Evolutionary conservation across 2,888 invertebrate genomes (phyloP).

Genomic region (Ceramica pisi): DNA sequence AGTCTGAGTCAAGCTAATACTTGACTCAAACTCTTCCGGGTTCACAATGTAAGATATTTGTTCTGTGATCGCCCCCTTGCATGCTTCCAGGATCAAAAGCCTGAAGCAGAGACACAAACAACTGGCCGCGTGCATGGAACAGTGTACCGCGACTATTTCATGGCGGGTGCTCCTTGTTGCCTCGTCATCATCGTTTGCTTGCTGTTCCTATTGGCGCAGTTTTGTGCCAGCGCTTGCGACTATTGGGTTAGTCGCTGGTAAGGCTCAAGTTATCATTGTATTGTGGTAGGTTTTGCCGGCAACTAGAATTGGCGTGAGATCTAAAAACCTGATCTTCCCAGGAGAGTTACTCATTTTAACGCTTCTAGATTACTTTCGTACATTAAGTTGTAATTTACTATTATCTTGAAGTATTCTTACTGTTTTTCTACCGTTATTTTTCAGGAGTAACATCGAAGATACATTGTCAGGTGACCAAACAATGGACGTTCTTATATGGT

Average conservation of each 20-base stretch:
- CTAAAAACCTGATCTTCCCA: background rate
- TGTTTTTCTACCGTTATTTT: background rate
- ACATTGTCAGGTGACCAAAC: constrained; percentile 83
- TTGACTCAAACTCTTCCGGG: too few relatives aligned
- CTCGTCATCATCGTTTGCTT: constrained; percentile 76
- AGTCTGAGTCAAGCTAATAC: too few relatives aligned
- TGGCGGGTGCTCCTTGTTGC: constrained; percentile 78
- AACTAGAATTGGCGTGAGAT: background rate
- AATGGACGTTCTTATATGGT: constrained; percentile 82
- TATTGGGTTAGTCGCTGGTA: constrained; percentile 88
- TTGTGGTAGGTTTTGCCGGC: background rate
- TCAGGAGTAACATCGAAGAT: constrained; percentile 86
- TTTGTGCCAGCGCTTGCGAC: constrained; percentile 85
- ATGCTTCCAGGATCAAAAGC: constrained; percentile 81
- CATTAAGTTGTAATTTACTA: background rate
- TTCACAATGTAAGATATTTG: background rate
- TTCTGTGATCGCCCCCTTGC: background rate
- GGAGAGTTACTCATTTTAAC: background rate
- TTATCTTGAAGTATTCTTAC: background rate
- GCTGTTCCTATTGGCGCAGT: constrained; percentile 91
- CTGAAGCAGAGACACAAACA: constrained; percentile 81
- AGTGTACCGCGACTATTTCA: constrained; percentile 84
- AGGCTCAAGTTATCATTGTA: background rate
- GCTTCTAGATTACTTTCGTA: background rate
- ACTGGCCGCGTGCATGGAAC: constrained; percentile 82